These are phyloP conservation scores for Podarcis raffonei DNA, from an alignment of 2,113 vertebrate genomes.

Conservation along the genomic window DNA sequence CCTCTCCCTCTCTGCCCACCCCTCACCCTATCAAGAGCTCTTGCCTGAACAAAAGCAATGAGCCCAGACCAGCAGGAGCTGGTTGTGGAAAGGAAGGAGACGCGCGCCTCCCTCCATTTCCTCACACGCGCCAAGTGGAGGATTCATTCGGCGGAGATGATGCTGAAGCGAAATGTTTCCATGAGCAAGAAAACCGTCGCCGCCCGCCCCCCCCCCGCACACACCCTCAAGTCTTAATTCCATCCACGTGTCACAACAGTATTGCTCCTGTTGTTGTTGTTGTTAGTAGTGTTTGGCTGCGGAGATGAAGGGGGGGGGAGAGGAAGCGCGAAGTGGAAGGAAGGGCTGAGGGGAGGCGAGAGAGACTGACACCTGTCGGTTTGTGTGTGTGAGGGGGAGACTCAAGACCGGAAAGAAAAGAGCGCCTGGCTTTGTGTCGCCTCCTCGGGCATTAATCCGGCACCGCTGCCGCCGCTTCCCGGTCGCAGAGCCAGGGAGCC, in stretches of 20 bases:
- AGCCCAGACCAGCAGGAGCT: neutral
- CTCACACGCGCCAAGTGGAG: neutral
- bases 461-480: neutral
- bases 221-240: neutral
- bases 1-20: neutral
- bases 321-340: neutral
- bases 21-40: neutral
- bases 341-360: too few species aligned
- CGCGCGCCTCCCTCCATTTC: neutral
- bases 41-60: slow-evolving; percentile 19
- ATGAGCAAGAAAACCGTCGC: too few species aligned
- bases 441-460: neutral
- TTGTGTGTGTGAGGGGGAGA: neutral
- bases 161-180: neutral
- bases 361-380: neutral
- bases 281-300: too few species aligned
- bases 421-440: neutral
- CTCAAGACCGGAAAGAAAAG: neutral
- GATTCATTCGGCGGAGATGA: neutral
- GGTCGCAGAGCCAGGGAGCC: neutral
- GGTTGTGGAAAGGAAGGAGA: too few species aligned
- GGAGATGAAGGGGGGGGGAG: neutral
- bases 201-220: neutral
- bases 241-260: neutral
- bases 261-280: neutral